Evolutionary conservation across 2,113 vertebrate genomes (phyloP).

Genomic region (Dunckerocampus dactyliophorus): DNA sequence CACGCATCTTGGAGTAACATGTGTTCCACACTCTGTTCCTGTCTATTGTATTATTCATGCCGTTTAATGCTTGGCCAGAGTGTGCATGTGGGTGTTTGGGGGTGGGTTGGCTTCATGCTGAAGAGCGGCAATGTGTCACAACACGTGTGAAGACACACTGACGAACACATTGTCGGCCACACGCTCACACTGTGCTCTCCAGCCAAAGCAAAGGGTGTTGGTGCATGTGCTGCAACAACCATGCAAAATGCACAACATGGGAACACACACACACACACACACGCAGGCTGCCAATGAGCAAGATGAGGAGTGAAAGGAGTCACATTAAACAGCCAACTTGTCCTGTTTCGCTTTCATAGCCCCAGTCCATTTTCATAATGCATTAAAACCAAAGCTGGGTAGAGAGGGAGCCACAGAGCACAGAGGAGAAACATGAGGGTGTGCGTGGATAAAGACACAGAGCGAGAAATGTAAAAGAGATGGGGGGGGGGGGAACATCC

Average conservation of each 20-base stretch:
- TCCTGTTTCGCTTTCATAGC: conserved; percentile 67
- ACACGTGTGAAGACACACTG: conserved; percentile 35
- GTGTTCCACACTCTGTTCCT: conserved; percentile 44
- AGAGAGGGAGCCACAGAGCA: conserved; percentile 39
- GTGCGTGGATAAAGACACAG: conserved; percentile 12
- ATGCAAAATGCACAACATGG: conserved; percentile 29
- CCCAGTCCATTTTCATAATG: conserved; percentile 72
- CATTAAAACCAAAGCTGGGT: conserved; percentile 69
- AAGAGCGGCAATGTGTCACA: conserved; percentile 37
- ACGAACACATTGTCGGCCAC: conserved; percentile 20
- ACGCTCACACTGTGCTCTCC: conserved; percentile 28
- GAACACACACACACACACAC: conserved; percentile 2
- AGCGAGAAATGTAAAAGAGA: conserved; percentile 31
- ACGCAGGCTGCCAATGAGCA: conserved; percentile 49
- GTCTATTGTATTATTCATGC: conserved; percentile 64
- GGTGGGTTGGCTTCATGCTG: conserved; percentile 27
- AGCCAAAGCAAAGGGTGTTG: background rate
- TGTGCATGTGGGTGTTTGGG: conserved; percentile 33
- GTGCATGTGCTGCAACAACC: conserved; percentile 9
- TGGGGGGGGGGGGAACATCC: conserved; percentile 35
- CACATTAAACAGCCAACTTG: conserved; percentile 67
- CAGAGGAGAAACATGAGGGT: conserved; percentile 26
- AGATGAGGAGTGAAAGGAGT: conserved; percentile 69
- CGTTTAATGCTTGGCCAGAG: conserved; percentile 53
- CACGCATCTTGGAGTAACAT: conserved; percentile 40